Percentiles rank a stretch among this genome's conserved stretches.
Conservation (phyloP, 1,140 invertebrate species). For the Stegodyphus mimosarum region DNA sequence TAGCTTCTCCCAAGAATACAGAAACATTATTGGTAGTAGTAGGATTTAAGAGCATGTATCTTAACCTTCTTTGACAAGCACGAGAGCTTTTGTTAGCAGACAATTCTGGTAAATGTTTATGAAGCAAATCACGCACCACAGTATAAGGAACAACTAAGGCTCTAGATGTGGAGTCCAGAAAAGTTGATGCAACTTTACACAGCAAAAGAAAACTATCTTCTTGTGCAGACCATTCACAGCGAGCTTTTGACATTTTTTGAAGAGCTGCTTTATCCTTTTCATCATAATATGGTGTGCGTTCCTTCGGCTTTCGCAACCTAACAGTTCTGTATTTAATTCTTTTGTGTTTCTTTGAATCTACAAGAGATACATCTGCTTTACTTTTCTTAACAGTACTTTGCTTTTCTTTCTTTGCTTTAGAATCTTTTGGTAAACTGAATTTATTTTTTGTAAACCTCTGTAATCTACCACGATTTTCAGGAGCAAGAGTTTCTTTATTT, state of each 20-base stretch:
- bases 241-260: conserved; percentile 74
- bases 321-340: conserved; percentile 11
- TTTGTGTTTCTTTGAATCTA: conserved; percentile 3
- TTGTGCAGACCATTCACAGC: conserved; percentile 68
- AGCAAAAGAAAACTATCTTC: conserved; percentile 72
- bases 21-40: conserved; percentile 72
- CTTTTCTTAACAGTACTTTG: background rate
- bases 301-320: conserved; percentile 31
- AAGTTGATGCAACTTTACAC: conserved; percentile 76
- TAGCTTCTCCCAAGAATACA: conserved; percentile 74
- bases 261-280: conserved; percentile 77
- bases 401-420: background rate
- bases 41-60: conserved; percentile 75
- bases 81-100: conserved; percentile 78
- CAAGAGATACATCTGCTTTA: background rate
- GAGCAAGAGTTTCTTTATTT: background rate
- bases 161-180: conserved; percentile 73
- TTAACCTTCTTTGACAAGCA: conserved; percentile 76
- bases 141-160: conserved; percentile 68
- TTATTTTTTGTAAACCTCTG: background rate
- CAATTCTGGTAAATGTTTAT: conserved; percentile 69
- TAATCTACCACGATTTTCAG: conserved; percentile 6
- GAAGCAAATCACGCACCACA: conserved; percentile 75
- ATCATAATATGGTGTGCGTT: conserved; percentile 72
- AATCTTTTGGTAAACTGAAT: background rate